Conservation (phyloP, 2,797 vertebrate genomes). For the Danio tinwini region DNA sequence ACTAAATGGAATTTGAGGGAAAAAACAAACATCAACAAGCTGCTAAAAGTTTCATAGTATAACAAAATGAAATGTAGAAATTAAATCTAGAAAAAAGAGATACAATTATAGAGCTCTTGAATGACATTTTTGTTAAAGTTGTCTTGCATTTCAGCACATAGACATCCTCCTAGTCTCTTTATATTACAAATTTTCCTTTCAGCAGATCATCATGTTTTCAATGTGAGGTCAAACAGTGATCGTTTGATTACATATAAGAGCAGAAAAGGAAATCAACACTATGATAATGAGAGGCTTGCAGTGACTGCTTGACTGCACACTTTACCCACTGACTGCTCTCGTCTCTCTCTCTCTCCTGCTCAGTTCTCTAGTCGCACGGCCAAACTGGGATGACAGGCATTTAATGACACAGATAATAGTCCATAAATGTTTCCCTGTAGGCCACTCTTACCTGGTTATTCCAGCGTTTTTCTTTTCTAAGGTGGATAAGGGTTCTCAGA, state of each 20-base stretch:
- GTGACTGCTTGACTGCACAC: constrained; percentile 62
- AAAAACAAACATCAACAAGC: too few relatives aligned
- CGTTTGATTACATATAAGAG: constrained; percentile 5
- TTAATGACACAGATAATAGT: constrained; percentile 64
- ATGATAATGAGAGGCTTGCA: neutral
- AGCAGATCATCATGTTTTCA: constrained; percentile 15
- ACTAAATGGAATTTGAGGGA: too few relatives aligned
- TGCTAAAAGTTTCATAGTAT: too few relatives aligned
- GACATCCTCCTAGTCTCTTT: neutral
- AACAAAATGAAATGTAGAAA: too few relatives aligned
- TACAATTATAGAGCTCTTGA: too few relatives aligned
- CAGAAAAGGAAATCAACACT: constrained; percentile 17
- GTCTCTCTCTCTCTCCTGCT: constrained; percentile 10
- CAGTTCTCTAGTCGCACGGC: constrained; percentile 57
- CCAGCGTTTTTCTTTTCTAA: constrained; percentile 25
- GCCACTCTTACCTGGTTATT: constrained; percentile 51
- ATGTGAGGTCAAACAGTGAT: constrained; percentile 27
- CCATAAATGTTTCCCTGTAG: constrained; percentile 61
- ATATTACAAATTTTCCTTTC: neutral
- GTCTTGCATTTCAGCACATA: constrained; percentile 2
- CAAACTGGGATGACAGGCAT: constrained; percentile 65
- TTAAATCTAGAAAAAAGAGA: too few relatives aligned
- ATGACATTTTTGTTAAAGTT: neutral
- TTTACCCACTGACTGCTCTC: constrained; percentile 61
- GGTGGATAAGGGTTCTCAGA: constrained; percentile 44